Percentiles rank a stretch among this genome's conserved stretches.
phyloP scores from a whole-genome alignment of 2,888 invertebrate species.

The Imbricaverruca yamaguchii region DNA sequence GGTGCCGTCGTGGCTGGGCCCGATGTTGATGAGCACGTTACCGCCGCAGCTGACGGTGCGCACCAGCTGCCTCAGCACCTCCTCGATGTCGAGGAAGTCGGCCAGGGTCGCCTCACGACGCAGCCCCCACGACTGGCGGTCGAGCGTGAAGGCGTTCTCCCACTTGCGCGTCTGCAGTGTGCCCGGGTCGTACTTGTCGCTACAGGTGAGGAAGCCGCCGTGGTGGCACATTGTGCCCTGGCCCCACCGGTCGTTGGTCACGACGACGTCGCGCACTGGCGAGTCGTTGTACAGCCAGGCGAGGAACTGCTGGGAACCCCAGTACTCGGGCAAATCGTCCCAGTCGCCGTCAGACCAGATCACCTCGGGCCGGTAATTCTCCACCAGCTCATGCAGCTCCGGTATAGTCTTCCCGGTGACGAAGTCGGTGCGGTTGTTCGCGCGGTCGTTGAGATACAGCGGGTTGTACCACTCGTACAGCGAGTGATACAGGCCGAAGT shows the following conservation, averaged over 20 bases:
- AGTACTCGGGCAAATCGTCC: conserved; percentile 51
- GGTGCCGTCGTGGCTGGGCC: conserved; percentile 79
- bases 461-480: conserved; percentile 84
- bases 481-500: conserved; percentile 68
- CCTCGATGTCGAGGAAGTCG: conserved; percentile 55
- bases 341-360: conserved; percentile 77
- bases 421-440: conserved; percentile 26
- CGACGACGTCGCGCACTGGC: conserved; percentile 76
- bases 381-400: conserved; percentile 65
- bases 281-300: conserved; percentile 92
- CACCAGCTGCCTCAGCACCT: conserved; percentile 63
- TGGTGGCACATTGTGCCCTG: conserved; percentile 67
- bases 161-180: conserved; percentile 84
- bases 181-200: conserved; percentile 57
- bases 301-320: conserved; percentile 73
- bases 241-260: conserved; percentile 94
- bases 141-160: conserved; percentile 93
- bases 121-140: conserved; percentile 78
- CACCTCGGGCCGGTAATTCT: conserved; percentile 53
- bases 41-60: conserved; percentile 79
- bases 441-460: conserved; percentile 58
- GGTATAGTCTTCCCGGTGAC: conserved; percentile 53
- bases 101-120: conserved; percentile 59
- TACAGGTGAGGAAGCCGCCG: conserved; percentile 80
- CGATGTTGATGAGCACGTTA: conserved; percentile 73